Evolutionary conservation across 2,888 invertebrate genomes (phyloP).

Genomic region (Leptopilina drosophilae): DNA sequence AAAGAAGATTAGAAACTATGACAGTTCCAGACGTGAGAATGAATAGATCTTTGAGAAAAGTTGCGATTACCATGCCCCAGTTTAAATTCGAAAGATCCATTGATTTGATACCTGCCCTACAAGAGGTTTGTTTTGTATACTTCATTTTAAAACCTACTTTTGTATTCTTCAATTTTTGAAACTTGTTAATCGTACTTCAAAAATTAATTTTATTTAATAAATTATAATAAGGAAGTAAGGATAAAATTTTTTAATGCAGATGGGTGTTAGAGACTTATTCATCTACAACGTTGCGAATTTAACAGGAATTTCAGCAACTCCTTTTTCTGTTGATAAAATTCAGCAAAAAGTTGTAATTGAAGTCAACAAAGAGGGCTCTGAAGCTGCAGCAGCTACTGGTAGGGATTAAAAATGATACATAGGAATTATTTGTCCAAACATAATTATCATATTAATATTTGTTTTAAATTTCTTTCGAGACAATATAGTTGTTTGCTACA

Average conservation of each 20-base stretch:
- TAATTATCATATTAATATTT: no score
- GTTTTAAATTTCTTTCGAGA: no score
- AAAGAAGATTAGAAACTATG: slow-evolving; percentile 80
- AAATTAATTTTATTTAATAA: neutral
- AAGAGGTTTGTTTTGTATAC: slow-evolving; percentile 78
- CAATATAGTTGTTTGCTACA: no score
- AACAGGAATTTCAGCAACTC: neutral
- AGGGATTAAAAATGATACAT: neutral
- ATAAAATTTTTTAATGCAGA: neutral
- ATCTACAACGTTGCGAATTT: neutral
- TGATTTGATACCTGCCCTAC: slow-evolving; percentile 80
- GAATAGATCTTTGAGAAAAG: slow-evolving; percentile 72
- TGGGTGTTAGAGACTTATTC: neutral
- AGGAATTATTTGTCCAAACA: no score
- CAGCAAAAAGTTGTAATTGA: neutral
- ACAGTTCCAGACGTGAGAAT: slow-evolving; percentile 79
- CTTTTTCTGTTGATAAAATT: neutral
- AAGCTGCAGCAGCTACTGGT: neutral
- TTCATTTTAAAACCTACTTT: neutral
- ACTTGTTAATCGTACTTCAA: no score
- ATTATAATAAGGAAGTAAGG: neutral
- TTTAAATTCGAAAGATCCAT: slow-evolving; percentile 89
- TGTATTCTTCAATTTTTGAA: neutral
- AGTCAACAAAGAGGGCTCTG: neutral
- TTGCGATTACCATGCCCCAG: slow-evolving; percentile 85